Conservation (phyloP, 2,113 vertebrate species). For the Scalopus aquaticus region DNA sequence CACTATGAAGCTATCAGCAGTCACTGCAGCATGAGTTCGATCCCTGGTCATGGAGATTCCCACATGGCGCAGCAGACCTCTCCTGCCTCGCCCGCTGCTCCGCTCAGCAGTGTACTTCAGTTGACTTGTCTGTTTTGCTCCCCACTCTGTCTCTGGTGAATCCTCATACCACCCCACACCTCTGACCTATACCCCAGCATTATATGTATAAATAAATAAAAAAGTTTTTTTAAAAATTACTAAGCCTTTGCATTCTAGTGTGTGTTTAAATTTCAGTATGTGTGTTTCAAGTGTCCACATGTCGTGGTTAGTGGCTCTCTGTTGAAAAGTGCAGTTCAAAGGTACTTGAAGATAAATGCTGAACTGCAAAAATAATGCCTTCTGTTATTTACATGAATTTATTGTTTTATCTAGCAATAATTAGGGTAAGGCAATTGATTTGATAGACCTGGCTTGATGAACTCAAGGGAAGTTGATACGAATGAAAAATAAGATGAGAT, state of each 20-base stretch:
- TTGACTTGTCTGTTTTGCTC: no score
- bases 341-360: not conserved
- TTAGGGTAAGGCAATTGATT: not conserved
- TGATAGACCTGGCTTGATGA: slow-evolving; percentile 27
- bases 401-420: not conserved
- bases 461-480: not conserved
- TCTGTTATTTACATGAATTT: not conserved
- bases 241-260: not conserved
- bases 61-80: no score
- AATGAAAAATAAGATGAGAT: not conserved
- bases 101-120: no score
- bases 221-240: not conserved
- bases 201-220: no score
- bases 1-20: no score
- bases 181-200: no score
- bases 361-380: not conserved
- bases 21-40: no score
- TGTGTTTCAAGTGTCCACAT: no score
- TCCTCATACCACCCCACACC: no score
- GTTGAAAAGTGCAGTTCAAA: not conserved
- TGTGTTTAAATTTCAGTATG: not conserved
- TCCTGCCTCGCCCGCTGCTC: no score
- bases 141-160: no score
- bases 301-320: not conserved
- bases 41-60: no score